Evolutionary conservation across 2,113 vertebrate species (phyloP), one percentile per base, ranked within the genome.

Genomic region (Saguinus imperator): DNA sequence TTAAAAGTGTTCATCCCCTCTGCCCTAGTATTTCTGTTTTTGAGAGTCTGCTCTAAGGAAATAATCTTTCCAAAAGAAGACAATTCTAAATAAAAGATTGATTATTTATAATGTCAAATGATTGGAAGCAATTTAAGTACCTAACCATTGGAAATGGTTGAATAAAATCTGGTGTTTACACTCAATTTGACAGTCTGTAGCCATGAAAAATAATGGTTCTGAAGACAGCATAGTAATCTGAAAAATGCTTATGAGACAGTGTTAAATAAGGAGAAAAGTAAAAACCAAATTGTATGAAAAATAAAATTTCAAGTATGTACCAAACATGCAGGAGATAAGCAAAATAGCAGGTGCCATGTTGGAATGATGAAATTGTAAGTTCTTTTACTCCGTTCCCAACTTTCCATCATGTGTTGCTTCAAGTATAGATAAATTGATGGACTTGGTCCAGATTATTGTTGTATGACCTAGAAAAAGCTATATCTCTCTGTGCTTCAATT

Each of bases 191-290:
- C 55, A 90, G 29, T 91, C 37, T 76, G 55, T 1, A 89, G 61
- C 23, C 79, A 72, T 89, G 84, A 95, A 94, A 92, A 96, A 92
- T 27, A 84, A 87, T 58, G 81, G 25, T 84, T 94, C 80, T 84
- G 58, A 94, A 75, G 90, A 64, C 10, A 79, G 87, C 25, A 79
- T 6, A 57, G 64, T 90, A 91, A 92, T 20, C 76, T 93, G 68
- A 40, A 80, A 94, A 91, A 81, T 80, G 48, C 29, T 91, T 89
- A 50, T 70, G 48, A 68, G 73, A 48, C n/a, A 81, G 66, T 76
- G 35, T 66, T 88, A 88, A 96, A 92, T 72, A 58, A 83, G 17
- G 27, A 82, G 75, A 82, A 58, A 89, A 92, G 14, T 89, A 83
- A 96, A 64, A 68, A 61, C 48, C 29, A 87, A 83, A 75, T 43